phyloP scores from a whole-genome alignment of 2,888 invertebrate genomes.

The Torymus aiolomorphi region DNA sequence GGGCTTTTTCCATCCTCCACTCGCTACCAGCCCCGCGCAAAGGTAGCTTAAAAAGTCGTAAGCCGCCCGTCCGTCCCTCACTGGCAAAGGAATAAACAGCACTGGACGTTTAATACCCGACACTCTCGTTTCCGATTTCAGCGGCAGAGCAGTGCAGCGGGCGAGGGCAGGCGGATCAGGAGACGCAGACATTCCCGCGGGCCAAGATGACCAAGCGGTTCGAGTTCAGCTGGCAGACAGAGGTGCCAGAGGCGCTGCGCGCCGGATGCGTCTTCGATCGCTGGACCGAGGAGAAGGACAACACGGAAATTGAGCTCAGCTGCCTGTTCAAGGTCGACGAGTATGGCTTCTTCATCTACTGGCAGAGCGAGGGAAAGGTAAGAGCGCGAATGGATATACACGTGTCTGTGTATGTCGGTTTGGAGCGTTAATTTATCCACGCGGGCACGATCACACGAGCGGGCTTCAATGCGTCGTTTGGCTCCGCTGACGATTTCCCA shows the following conservation, averaged over 20 bases:
- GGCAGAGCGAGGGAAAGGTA: constrained; percentile 97
- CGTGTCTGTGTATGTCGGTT: too few species aligned
- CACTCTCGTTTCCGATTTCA: too few species aligned
- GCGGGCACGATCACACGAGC: too few species aligned
- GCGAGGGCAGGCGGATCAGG: background rate
- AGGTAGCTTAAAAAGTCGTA: too few species aligned
- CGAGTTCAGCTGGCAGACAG: constrained; percentile 98
- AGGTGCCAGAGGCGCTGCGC: constrained; percentile 91
- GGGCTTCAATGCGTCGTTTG: too few species aligned
- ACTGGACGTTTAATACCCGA: too few species aligned
- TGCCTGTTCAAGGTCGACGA: constrained; percentile 96
- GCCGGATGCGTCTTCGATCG: constrained; percentile 95
- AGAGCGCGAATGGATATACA: constrained; percentile 61
- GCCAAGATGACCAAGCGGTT: constrained; percentile 95
- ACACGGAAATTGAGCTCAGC: constrained; percentile 90
- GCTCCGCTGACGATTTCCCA: too few species aligned
- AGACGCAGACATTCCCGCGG: background rate
- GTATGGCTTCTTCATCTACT: constrained; percentile 98
- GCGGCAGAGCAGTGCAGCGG: background rate
- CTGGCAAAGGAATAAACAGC: too few species aligned
- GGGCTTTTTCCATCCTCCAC: too few species aligned
- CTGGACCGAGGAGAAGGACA: constrained; percentile 98
- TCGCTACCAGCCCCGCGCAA: too few species aligned
- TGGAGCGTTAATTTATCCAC: too few species aligned
- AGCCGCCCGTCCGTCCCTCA: too few species aligned